Conservation (phyloP, 2,113 vertebrate species). For the Corapipo altera region DNA sequence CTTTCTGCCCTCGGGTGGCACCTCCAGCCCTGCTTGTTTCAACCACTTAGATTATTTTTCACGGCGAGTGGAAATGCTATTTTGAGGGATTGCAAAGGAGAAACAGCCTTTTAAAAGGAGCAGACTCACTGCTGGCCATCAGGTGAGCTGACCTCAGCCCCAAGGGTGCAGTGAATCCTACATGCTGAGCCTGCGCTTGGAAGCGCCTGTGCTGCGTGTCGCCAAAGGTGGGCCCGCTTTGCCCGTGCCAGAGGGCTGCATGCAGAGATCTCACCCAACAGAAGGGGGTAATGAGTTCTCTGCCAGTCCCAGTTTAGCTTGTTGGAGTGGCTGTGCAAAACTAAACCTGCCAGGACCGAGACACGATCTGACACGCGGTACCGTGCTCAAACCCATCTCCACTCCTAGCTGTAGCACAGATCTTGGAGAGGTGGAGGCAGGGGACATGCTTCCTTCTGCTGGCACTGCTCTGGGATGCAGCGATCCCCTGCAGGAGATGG, state of each 20-base stretch:
- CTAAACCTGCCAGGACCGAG: fast-evolving
- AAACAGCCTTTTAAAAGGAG: neutral
- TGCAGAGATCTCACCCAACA: neutral
- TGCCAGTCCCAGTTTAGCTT: neutral
- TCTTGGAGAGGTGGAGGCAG: neutral
- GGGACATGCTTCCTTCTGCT: neutral
- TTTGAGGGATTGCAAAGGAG: neutral
- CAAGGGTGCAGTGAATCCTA: fast-evolving
- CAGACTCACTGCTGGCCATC: neutral
- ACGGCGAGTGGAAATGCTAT: neutral
- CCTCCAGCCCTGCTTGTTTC: neutral
- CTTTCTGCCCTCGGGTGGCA: neutral
- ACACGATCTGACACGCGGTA: fast-evolving
- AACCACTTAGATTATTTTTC: neutral
- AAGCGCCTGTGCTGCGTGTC: neutral
- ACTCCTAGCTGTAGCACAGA: neutral
- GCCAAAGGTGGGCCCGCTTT: neutral
- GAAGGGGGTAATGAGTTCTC: neutral
- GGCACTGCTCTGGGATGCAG: neutral
- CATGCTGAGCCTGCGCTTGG: fast-evolving
- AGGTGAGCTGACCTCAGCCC: neutral
- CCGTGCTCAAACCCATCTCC: neutral
- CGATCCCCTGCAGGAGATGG: neutral
- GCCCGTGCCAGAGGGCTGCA: neutral
- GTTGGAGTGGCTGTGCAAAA: neutral